phyloP scores from a whole-genome alignment of 92 coral and sea anemone genomes.

The Desmophyllum pertusum region DNA sequence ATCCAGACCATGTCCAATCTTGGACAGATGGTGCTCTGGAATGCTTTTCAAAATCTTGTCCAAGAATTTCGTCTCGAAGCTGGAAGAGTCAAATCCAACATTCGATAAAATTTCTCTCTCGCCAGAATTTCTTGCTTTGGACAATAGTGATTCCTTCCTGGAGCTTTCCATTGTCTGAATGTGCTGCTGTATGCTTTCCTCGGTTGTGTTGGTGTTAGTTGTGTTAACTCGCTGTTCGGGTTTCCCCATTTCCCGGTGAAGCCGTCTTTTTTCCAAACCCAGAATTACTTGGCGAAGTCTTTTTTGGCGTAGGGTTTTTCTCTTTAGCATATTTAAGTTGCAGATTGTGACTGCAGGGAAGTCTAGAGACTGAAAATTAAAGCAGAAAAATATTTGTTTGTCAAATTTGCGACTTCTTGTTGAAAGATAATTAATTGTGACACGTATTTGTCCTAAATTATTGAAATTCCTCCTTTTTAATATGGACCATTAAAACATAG shows the following conservation, averaged over 20 bases:
- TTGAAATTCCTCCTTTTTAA: too few species aligned
- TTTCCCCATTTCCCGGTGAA: not conserved
- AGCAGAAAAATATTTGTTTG: not conserved
- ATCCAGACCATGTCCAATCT: conserved; percentile 49
- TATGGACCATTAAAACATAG: too few species aligned
- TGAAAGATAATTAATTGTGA: too few species aligned
- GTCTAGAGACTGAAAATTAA: conserved; percentile 38
- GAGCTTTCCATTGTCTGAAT: not conserved
- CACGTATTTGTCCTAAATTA: too few species aligned
- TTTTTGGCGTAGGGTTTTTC: not conserved
- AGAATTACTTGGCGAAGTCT: not conserved
- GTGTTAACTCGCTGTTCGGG: not conserved
- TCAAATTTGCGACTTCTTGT: too few species aligned
- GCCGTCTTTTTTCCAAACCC: not conserved
- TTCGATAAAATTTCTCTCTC: conserved; percentile 32
- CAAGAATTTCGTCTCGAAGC: conserved; percentile 22
- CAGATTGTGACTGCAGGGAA: conserved; percentile 79
- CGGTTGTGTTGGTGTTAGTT: not conserved
- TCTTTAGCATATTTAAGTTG: conserved; percentile 65
- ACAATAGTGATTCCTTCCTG: not conserved
- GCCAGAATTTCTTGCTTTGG: conserved; percentile 29
- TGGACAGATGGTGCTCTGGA: conserved; percentile 32
- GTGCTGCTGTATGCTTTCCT: not conserved
- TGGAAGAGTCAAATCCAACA: conserved; percentile 42
- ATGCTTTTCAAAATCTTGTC: conserved; percentile 29